phyloP scores from a whole-genome alignment of 2,888 invertebrate species.

The Flexamia atlantica region DNA sequence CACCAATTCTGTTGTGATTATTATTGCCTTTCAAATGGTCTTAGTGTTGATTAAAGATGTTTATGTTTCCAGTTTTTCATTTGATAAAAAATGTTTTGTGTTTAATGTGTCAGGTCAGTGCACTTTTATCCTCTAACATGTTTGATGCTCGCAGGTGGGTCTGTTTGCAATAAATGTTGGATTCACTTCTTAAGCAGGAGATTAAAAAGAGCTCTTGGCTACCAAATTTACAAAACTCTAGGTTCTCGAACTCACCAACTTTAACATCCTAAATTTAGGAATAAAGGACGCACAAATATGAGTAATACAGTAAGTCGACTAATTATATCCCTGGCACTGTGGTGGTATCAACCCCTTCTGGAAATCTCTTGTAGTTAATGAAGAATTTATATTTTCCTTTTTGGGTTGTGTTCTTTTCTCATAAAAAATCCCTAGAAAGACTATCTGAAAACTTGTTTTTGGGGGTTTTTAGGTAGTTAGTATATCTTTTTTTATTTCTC shows the following conservation, averaged over 20 bases:
- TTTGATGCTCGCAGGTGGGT: conserved; percentile 34
- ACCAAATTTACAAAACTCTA: conserved; percentile 13
- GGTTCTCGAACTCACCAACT: conserved; percentile 26
- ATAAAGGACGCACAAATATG: not conserved
- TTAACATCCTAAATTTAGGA: not conserved
- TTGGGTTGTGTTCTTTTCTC: not conserved
- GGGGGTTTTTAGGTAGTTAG: too few relatives aligned
- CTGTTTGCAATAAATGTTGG: conserved; percentile 27
- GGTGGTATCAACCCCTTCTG: conserved; percentile 14
- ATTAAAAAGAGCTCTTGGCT: conserved; percentile 24
- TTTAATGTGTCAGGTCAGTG: too few relatives aligned
- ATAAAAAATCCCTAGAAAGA: not conserved
- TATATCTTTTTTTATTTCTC: too few relatives aligned
- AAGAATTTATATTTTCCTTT: not conserved
- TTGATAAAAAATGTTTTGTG: too few relatives aligned
- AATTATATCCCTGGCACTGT: not conserved
- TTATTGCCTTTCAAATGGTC: too few relatives aligned
- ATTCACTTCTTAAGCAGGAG: conserved; percentile 31
- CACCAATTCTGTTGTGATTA: too few relatives aligned
- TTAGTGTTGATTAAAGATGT: too few relatives aligned
- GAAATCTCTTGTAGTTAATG: not conserved
- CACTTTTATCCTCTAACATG: not conserved
- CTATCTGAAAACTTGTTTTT: too few relatives aligned
- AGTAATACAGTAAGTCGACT: not conserved
- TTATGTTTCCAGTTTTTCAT: too few relatives aligned